Percentiles rank a stretch among this genome's conserved stretches.
Conservation (phyloP, 2,113 vertebrate species). For the Chitala chitala region DNA sequence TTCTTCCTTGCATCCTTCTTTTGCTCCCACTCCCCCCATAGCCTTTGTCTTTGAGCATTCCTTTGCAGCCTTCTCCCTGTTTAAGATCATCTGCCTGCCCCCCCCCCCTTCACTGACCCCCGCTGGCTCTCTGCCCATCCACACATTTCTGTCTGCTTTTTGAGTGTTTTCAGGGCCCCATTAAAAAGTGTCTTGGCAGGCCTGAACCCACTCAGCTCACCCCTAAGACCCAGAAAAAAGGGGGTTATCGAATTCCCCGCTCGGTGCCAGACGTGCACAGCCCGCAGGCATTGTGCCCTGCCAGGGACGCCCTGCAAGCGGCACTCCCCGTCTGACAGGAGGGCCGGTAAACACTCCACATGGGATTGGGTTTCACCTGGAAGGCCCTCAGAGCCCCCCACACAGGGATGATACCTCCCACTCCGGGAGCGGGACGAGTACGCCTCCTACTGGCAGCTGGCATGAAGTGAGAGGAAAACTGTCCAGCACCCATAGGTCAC, state of each 20-base stretch:
- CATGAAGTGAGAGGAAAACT: neutral
- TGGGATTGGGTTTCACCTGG: constrained; percentile 46
- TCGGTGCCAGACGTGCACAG: constrained; percentile 57
- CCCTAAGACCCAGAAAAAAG: constrained; percentile 65
- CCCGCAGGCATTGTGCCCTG: constrained; percentile 37
- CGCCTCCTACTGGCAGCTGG: constrained; percentile 51
- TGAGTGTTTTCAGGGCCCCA: constrained; percentile 82
- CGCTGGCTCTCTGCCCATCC: constrained; percentile 73
- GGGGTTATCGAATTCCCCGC: constrained; percentile 74
- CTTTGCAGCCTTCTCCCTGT: constrained; percentile 64
- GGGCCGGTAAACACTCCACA: constrained; percentile 61
- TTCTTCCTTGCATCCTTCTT: too few relatives aligned
- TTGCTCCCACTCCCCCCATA: constrained; percentile 30
- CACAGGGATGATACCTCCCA: constrained; percentile 29
- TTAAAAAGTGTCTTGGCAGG: constrained; percentile 78
- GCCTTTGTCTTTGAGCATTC: constrained; percentile 68
- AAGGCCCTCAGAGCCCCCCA: constrained; percentile 33
- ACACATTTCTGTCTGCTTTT: constrained; percentile 78
- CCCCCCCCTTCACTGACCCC: constrained; percentile 60
- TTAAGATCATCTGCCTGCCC: constrained; percentile 63
- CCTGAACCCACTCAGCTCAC: constrained; percentile 71
- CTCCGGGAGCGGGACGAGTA: constrained; percentile 39
- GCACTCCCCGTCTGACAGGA: constrained; percentile 49
- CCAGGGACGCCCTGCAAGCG: constrained; percentile 44
- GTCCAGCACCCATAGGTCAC: too few relatives aligned